A percentile compares a stretch with the other conserved stretches of the same genome.
Conservation (phyloP, 2,888 invertebrate genomes). For the Calliopum simillimum region DNA sequence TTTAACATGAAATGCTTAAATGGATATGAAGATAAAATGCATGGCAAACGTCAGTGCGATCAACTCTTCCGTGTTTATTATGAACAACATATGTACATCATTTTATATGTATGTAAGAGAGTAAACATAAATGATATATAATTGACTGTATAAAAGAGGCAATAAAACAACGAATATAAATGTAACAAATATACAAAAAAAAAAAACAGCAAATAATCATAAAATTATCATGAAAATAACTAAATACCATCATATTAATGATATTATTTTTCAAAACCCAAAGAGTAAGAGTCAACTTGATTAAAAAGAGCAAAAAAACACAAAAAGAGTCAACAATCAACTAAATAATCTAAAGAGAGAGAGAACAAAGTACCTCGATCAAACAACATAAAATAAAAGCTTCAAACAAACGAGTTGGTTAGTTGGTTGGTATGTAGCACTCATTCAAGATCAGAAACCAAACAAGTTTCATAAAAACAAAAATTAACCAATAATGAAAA, state of each 20-base stretch:
- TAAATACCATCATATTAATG: not conserved
- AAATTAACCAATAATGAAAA: not conserved
- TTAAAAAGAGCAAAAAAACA: not conserved
- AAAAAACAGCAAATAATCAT: not conserved
- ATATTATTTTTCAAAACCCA: not conserved
- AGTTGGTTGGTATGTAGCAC: no score
- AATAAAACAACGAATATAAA: not conserved
- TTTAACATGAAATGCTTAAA: constrained; percentile 39
- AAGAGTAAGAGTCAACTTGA: not conserved
- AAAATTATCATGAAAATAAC: not conserved
- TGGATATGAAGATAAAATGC: constrained; percentile 44
- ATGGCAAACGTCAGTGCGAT: constrained; percentile 10
- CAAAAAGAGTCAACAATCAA: no score
- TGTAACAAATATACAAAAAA: not conserved
- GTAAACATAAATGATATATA: not conserved
- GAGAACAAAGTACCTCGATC: no score
- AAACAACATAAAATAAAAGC: not conserved
- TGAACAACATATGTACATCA: not conserved
- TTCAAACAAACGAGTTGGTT: not conserved
- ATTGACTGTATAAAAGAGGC: not conserved
- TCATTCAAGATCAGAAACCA: not conserved
- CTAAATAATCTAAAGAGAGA: no score
- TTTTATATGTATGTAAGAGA: not conserved
- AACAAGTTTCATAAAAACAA: not conserved
- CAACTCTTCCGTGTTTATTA: constrained; percentile 53